Base-by-base conservation (phyloP, 1,140 invertebrate genomes). In the Globodera rostochiensis region DNA sequence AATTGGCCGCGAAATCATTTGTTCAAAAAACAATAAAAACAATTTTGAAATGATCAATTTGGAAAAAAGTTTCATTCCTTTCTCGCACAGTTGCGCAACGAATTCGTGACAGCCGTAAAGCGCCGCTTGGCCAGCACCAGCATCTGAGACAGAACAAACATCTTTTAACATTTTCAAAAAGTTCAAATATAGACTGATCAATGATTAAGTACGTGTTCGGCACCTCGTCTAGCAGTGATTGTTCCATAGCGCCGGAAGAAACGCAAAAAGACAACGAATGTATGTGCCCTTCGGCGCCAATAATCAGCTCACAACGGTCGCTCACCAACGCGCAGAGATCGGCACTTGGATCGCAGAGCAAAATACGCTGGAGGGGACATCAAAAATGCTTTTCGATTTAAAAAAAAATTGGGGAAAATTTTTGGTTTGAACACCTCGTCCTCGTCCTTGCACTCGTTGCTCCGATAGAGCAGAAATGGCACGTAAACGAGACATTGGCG, bases 261-360 rank as follows among this genome's bases (percentile, higher is more conserved):
- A 73, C 21, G 45, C 57, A 78, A 36, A 84, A 73, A 11, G 36
- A 75, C 74, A 83, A n/a, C 45, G 67, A 67, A 77, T 83, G 47
- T 19, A 83, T 64, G 25, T 25, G 64, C 11, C 82, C 82, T n/a
- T 83, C 60, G 21, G 45, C 6, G 8, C 82, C 82, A 7, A 84
- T 57, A 25, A 83, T 84, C 46, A 83, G 49, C 49, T 83, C 80
- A 71, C 82, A 83, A 21, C 74, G 70, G 49, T 83, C 67, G 4
- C 36, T 53, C 13, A 84, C 64, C 36, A 83, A 15, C 25, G 57
- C 45, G 57, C 82, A 83, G 69, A 83, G 47, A 15, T 83, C 82
- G 36, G 80, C 73, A 6, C 80, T 36, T 8, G 82, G 82, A 47
- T 83, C 82, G 73, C 82, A 83, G 4, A 83, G 73, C 50, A 83